Conservation (phyloP, 2,113 vertebrate genomes). For the Megaceryle maxima region DNA sequence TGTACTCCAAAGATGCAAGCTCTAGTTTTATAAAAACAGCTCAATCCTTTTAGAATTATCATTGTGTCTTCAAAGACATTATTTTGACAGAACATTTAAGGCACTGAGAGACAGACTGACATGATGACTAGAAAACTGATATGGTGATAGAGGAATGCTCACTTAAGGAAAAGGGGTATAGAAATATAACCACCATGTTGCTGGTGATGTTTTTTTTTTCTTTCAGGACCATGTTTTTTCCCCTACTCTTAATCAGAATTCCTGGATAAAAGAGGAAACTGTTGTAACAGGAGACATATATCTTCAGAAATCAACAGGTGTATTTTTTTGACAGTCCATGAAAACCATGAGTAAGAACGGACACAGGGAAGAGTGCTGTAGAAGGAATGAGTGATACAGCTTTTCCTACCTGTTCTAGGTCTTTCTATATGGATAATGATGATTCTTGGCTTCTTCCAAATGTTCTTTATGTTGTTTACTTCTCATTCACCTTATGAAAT, state of each 20-base stretch:
- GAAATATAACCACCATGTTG: background rate
- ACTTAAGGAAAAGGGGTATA: background rate
- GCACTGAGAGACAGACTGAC: background rate
- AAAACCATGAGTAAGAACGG: background rate
- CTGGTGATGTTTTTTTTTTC: background rate
- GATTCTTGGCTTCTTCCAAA: background rate
- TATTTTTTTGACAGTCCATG: background rate
- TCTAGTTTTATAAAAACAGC: background rate
- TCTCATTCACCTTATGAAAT: background rate
- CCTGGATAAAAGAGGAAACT: background rate
- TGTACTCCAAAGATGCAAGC: background rate
- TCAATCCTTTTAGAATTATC: background rate
- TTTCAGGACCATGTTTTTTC: background rate
- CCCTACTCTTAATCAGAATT: background rate
- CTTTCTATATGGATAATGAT: background rate
- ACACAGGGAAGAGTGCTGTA: background rate
- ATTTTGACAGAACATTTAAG: background rate
- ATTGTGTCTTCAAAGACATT: background rate
- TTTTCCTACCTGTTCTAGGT: background rate
- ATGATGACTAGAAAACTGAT: background rate
- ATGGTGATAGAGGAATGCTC: background rate
- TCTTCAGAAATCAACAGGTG: background rate
- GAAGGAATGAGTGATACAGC: background rate
- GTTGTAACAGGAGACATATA: accelerated
- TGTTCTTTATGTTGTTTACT: background rate